These are phyloP conservation scores for Torymus tubicola DNA, from an alignment of 2,888 invertebrate species.

Conservation along the genomic window DNA sequence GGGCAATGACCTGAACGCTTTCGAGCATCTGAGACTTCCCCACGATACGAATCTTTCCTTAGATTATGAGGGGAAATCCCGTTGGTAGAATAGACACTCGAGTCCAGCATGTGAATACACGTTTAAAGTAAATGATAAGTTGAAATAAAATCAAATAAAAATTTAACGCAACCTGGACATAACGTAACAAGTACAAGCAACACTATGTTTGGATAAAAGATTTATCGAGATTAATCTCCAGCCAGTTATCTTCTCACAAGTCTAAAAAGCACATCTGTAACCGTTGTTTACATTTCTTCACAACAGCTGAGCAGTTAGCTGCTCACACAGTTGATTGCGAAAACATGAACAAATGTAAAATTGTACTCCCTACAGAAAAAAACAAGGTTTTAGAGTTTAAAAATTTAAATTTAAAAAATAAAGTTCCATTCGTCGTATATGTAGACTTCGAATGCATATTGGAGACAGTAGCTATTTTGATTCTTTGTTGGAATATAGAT, in stretches of 20 bases:
- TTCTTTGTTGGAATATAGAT: no score
- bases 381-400: constrained; percentile 53
- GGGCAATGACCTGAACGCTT: no score
- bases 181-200: neutral
- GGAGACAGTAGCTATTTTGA: constrained; percentile 15
- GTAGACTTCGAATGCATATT: constrained; percentile 56
- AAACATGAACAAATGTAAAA: constrained; percentile 37
- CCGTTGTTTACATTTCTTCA: constrained; percentile 53
- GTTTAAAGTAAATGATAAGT: no score
- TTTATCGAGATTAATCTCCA: constrained; percentile 53
- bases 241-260: constrained; percentile 37
- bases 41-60: no score
- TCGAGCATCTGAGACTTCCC: no score
- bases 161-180: no score
- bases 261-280: constrained; percentile 37
- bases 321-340: constrained; percentile 42
- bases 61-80: no score
- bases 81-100: no score
- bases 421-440: constrained; percentile 54
- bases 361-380: constrained; percentile 47
- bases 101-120: no score
- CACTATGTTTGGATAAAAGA: constrained; percentile 53
- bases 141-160: no score
- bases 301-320: constrained; percentile 27
- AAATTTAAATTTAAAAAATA: constrained; percentile 50